These are phyloP conservation scores for Pseudomyrmex gracilis DNA, from an alignment of 1,140 invertebrate genomes.

Conservation along the genomic window DNA sequence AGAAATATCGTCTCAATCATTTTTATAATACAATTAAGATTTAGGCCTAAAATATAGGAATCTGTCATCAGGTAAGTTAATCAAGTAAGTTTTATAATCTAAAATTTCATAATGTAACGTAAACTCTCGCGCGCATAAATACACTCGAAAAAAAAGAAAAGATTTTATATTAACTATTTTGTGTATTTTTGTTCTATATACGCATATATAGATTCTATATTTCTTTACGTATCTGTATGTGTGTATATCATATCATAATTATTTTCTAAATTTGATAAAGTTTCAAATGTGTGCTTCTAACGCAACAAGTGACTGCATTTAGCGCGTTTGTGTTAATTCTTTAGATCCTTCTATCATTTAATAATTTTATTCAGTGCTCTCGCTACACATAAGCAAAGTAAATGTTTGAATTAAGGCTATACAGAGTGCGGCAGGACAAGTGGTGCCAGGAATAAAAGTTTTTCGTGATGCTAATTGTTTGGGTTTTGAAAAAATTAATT, in stretches of 20 bases:
- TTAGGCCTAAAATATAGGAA: slow-evolving; percentile 75
- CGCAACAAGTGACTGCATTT: slow-evolving; percentile 73
- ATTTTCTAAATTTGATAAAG: slow-evolving; percentile 71
- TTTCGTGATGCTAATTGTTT: too few species aligned
- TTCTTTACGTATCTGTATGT: slow-evolving; percentile 50
- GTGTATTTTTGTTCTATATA: slow-evolving; percentile 58
- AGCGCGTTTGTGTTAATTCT: slow-evolving; percentile 50
- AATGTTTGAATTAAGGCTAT: not conserved
- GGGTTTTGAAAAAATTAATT: not conserved
- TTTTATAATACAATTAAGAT: slow-evolving; percentile 50
- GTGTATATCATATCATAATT: slow-evolving; percentile 53
- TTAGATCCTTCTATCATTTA: slow-evolving; percentile 40
- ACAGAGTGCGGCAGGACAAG: too few species aligned
- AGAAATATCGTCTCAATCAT: slow-evolving; percentile 31
- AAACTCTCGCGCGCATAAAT: not conserved
- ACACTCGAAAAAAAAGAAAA: too few species aligned
- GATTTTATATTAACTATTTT: slow-evolving; percentile 60
- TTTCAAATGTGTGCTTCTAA: slow-evolving; percentile 73
- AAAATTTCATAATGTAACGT: slow-evolving; percentile 53
- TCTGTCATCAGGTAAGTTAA: slow-evolving; percentile 69
- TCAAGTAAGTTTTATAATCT: slow-evolving; percentile 71
- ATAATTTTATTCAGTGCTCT: not conserved
- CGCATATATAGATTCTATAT: slow-evolving; percentile 57
- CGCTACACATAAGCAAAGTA: slow-evolving; percentile 16
- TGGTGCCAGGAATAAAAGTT: too few species aligned